Evolutionary conservation across 2,797 vertebrate genomes (phyloP).

Genomic region (Eulemur mongoz): DNA sequence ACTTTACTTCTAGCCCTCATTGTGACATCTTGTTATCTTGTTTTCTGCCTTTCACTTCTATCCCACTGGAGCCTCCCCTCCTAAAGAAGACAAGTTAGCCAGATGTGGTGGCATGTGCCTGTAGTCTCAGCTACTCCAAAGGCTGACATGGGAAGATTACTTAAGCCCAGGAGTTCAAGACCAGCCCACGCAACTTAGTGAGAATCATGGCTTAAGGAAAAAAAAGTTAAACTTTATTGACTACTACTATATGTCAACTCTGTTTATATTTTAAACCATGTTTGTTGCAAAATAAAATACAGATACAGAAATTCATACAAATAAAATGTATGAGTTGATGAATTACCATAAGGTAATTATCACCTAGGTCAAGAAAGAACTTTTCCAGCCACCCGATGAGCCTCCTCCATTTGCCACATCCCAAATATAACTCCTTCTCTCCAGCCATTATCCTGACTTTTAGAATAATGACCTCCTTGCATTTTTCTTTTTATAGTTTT

Average conservation of each 20-base stretch:
- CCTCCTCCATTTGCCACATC: background rate
- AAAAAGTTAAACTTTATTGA: background rate
- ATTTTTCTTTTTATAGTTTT: constrained; percentile 22
- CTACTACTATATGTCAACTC: background rate
- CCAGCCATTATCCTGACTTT: background rate
- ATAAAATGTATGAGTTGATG: background rate
- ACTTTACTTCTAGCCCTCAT: background rate
- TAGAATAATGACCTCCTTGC: background rate
- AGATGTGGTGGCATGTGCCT: background rate
- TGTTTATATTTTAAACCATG: constrained; percentile 7
- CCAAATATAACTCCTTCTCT: background rate
- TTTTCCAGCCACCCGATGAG: background rate
- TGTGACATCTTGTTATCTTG: background rate
- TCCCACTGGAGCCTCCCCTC: background rate
- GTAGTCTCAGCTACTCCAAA: background rate
- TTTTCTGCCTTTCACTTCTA: constrained; percentile 8
- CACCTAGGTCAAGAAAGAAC: background rate
- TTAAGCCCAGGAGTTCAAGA: background rate
- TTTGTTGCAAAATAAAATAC: constrained; percentile 22
- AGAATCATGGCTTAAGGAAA: background rate
- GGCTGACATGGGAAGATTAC: background rate
- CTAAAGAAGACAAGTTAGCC: background rate
- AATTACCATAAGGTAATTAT: background rate
- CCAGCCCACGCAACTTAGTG: background rate
- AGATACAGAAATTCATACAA: background rate